Evolutionary conservation across 2,888 invertebrate genomes (phyloP).

Genomic region (Andrena trimmerana): DNA sequence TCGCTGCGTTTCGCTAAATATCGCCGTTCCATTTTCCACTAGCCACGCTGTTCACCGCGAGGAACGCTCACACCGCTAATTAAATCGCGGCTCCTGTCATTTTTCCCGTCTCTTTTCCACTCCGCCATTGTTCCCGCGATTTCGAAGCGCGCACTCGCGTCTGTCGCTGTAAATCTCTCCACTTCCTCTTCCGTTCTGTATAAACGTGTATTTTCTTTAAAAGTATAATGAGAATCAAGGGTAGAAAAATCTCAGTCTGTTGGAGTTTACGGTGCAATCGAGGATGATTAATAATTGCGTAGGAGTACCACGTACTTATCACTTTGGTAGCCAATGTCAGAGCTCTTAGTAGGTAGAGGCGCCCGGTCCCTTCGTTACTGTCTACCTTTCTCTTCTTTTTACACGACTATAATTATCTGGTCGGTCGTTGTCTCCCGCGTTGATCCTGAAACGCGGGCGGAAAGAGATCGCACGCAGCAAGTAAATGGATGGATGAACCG

Average conservation of each 20-base stretch:
- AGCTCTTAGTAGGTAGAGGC: background rate
- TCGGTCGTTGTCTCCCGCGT: conserved; percentile 50
- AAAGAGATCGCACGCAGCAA: conserved; percentile 67
- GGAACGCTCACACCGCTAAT: background rate
- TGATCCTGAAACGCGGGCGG: conserved; percentile 47
- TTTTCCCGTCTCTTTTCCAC: background rate
- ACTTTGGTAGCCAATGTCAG: no score
- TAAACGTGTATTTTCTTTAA: background rate
- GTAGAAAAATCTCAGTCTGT: no score
- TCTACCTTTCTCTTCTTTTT: background rate
- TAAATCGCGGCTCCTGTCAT: background rate
- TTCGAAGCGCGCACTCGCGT: background rate
- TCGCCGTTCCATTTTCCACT: background rate
- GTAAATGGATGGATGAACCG: conserved; percentile 81
- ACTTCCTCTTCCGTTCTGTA: background rate
- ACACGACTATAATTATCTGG: conserved; percentile 52
- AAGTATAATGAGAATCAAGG: background rate
- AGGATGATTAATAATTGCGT: no score
- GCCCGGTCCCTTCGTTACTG: background rate
- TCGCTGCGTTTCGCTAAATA: conserved; percentile 44
- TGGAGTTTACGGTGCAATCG: no score
- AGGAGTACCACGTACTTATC: no score
- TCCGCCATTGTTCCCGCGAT: conserved; percentile 1
- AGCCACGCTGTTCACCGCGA: background rate
- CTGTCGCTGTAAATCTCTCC: background rate